These are phyloP conservation scores for Lutjanus campechanus DNA, from an alignment of 2,797 vertebrate genomes.

Conservation along the genomic window DNA sequence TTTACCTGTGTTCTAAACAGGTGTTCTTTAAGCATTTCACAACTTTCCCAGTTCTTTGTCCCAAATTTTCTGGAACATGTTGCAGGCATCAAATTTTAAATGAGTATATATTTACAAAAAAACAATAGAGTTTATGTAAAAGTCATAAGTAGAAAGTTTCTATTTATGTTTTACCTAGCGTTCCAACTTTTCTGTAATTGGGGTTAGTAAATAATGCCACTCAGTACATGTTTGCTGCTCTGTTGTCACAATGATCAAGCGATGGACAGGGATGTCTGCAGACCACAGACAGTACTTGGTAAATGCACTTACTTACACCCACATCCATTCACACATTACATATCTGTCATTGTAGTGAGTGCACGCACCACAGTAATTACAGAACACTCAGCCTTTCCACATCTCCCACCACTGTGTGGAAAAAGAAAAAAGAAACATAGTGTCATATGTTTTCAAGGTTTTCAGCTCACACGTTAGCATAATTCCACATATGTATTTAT, in stretches of 20 bases:
- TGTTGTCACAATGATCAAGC: not conserved
- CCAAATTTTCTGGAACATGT: no score
- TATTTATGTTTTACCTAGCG: no score
- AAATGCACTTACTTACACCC: conserved; percentile 24
- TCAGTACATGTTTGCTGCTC: not conserved
- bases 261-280: not conserved
- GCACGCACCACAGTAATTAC: conserved; percentile 11
- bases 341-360: conserved; percentile 23
- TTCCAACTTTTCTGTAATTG: no score
- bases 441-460: not conserved
- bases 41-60: no score
- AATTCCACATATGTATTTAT: not conserved
- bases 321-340: conserved; percentile 38
- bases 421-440: not conserved
- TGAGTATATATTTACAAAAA: no score
- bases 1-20: no score
- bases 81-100: no score
- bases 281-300: conserved; percentile 1
- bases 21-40: no score
- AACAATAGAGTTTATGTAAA: no score
- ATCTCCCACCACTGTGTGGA: not conserved
- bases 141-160: no score
- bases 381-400: conserved; percentile 17
- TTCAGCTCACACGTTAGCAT: not conserved
- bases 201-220: not conserved